Base-by-base conservation (phyloP, 2,113 vertebrate genomes). In the Phrynosoma blainvillii region DNA sequence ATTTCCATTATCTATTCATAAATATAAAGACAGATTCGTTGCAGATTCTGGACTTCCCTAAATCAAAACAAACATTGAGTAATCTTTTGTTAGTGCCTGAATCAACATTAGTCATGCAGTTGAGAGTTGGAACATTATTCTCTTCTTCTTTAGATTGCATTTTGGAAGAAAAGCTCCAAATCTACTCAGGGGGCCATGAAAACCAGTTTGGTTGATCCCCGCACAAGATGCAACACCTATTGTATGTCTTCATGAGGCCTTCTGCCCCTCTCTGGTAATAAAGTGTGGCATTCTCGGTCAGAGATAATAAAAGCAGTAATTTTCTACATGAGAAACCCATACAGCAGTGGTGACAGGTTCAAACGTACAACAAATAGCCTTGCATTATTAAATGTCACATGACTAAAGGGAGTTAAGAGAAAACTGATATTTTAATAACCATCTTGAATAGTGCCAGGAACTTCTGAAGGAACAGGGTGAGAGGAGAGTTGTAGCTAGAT, bases 71-170 rank as follows among this genome's bases (percentile, higher is more conserved):
- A 21, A 23, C 47, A 18, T n/a, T 18, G 25, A 52, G 14, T 30
- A 81, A 79, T 16, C 8, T 81, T 84, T 84, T 92, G 82, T 74
- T 54, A 83, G 16, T 10, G 79, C 77, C 70, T 82, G 25, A 91
- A 75, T 88, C 27, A 89, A 21, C 2, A n/a, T 79, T 90, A 87
- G 74, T 62, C 73, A 79, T 25, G 76, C 2, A 56, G 32, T 20
- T 91, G 4, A 5, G 84, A 73, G 78, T 87, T 30, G 32, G 4
- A 0, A 71, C 85, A 88, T 79, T 68, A 12, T 70, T 25, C 7
- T 88, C n/a, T 56, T 71, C 76, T 20, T 71, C 3, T 5, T 54
- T 4, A 30, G 30, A 32, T 70, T 40, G 65, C 21, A 5, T 32
- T 71, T 74, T 70, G 74, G 25, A 36, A 2, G 56, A 30, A 36